These are phyloP conservation scores for Darevskia nairensis DNA, from an alignment of 2,797 vertebrate genomes.

Conservation along the genomic window DNA sequence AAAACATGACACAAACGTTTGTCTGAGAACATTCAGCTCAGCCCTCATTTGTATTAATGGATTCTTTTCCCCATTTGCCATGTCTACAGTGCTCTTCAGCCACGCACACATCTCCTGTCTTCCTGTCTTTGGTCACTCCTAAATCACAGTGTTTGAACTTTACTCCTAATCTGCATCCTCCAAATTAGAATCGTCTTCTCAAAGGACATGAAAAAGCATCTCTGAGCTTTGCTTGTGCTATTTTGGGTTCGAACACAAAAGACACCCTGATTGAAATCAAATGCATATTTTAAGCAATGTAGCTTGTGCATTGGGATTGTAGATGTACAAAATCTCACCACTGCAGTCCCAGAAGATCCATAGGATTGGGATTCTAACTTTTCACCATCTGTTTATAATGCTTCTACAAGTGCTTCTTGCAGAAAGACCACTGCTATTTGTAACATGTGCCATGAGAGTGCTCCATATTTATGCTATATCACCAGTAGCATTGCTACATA, in stretches of 20 bases:
- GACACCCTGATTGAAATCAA: not conserved
- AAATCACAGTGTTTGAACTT: not conserved
- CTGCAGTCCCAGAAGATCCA: not conserved
- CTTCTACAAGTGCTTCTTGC: not conserved
- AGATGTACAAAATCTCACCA: not conserved
- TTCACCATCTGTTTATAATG: not conserved
- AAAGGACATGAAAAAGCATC: too few species aligned
- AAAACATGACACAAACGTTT: not conserved
- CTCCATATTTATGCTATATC: not conserved
- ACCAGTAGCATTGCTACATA: not conserved
- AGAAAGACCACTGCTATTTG: not conserved
- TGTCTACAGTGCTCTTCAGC: not conserved
- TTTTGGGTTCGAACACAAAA: not conserved
- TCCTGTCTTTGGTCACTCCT: not conserved
- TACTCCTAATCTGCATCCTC: not conserved
- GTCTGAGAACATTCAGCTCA: not conserved
- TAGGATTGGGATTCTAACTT: not conserved
- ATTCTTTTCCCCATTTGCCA: not conserved
- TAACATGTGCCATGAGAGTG: not conserved
- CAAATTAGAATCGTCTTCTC: not conserved
- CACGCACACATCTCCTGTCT: not conserved
- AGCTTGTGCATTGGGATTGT: not conserved
- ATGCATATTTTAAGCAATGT: not conserved
- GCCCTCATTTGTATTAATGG: not conserved
- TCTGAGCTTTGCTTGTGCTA: not conserved